Conservation (phyloP, 2,888 invertebrate genomes). For the Gastrophysa polygoni region DNA sequence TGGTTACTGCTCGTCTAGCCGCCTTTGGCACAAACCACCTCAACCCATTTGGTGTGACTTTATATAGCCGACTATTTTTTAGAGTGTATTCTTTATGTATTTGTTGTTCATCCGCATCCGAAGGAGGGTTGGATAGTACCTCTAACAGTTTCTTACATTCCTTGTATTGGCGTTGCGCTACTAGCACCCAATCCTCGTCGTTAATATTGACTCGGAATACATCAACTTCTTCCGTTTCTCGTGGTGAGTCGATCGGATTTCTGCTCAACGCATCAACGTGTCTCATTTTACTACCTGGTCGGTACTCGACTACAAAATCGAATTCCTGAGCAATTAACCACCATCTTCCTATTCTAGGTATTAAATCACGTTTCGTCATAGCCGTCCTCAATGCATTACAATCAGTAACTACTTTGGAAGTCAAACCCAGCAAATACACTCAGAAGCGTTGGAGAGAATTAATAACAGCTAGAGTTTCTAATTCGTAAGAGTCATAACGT, state of each 20-base stretch:
- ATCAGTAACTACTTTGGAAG: slow-evolving; percentile 29
- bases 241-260: slow-evolving; percentile 14
- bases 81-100: slow-evolving; percentile 31
- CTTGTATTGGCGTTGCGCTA: slow-evolving; percentile 33
- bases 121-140: slow-evolving; percentile 18
- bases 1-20: slow-evolving; percentile 24
- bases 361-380: slow-evolving; percentile 34
- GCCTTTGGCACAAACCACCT: slow-evolving; percentile 31
- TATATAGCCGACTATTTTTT: slow-evolving; percentile 28
- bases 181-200: slow-evolving; percentile 35
- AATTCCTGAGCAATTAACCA: slow-evolving; percentile 46
- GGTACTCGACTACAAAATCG: slow-evolving; percentile 41
- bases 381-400: slow-evolving; percentile 37
- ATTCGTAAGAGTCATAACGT: slow-evolving; percentile 37
- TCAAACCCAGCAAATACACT: slow-evolving; percentile 20
- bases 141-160: slow-evolving; percentile 26
- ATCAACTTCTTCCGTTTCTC: slow-evolving; percentile 17
- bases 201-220: slow-evolving; percentile 20
- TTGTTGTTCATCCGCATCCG: slow-evolving; percentile 17
- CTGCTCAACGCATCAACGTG: slow-evolving; percentile 44
- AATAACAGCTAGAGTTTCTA: slow-evolving; percentile 27
- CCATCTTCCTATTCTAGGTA: slow-evolving; percentile 48
- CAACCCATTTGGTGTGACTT: slow-evolving; percentile 22
- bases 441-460: slow-evolving; percentile 21
- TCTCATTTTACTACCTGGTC: slow-evolving; percentile 41